Base-by-base conservation (phyloP, 2,113 vertebrate species). In the Rutilus rutilus region DNA sequence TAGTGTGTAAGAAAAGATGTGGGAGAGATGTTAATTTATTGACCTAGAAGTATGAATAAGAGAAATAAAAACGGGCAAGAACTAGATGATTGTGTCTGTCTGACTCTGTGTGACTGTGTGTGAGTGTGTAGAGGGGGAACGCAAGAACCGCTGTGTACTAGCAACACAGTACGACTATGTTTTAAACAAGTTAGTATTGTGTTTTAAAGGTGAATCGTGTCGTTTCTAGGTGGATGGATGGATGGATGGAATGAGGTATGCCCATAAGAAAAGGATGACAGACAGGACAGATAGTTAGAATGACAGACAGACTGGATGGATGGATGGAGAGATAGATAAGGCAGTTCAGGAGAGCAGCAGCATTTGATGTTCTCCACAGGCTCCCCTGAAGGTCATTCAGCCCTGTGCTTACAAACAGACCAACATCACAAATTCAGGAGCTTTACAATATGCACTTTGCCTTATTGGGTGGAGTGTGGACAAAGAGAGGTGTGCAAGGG, bases 321-420 rank as follows among this genome's bases (percentile, higher is more conserved):
- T 60, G n/a, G 23, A 11, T 60, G 21, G 59, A 42, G 9, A 33
- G 14, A 67, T 1, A 67, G 25, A 17, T 6, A 36, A 86, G 80
- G 78, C 25, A 82, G 57, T 54, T 69, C 62, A 57, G 80, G 73
- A 82, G 80, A 85, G 57, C 82, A 5, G 50, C 30, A 74, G 87
- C 71, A 57, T 79, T 86, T 91, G 89, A 85, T 86, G 88, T 87
- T 88, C 84, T 85, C 84, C 25, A 54, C 81, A 39, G 86, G 81
- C 77, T 73, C 62, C 21, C 76, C 81, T 79, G 81, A 87, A 89
- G 86, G 88, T 89, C 86, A 86, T 62, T 25, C 39, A 76, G 69
- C 67, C 64, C 19, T 69, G 47, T 17, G 39, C 30, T 85, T 27
- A 78, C 67, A 71, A 71, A 57, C 83, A 45, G 3, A 52, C 64